Percentiles rank a stretch among this genome's conserved stretches.
Evolutionary conservation across 2,113 vertebrate genomes (phyloP).

Genomic region (Callospermophilus lateralis): DNA sequence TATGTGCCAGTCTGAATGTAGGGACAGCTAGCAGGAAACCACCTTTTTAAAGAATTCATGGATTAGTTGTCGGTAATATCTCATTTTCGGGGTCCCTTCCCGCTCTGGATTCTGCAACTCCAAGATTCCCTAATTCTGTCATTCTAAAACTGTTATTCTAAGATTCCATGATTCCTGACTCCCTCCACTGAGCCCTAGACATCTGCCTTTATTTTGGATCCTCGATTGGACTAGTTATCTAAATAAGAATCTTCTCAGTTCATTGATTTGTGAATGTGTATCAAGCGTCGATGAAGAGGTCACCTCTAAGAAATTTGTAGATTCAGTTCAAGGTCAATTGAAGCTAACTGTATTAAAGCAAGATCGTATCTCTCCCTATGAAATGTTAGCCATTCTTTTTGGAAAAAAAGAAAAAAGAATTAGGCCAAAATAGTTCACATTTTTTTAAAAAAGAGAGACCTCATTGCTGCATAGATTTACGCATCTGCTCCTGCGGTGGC

Average conservation of each 20-base stretch:
- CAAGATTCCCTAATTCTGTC: background rate
- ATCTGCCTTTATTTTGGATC: conserved; percentile 82
- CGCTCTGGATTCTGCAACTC: conserved; percentile 18
- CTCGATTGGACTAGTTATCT: conserved; percentile 73
- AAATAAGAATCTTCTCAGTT: conserved; percentile 82
- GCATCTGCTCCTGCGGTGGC: conserved; percentile 50
- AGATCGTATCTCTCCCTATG: conserved; percentile 81
- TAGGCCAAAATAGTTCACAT: conserved; percentile 78
- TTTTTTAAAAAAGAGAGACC: background rate
- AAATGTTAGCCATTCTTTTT: conserved; percentile 79
- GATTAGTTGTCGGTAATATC: background rate
- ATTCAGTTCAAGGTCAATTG: conserved; percentile 84
- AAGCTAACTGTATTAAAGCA: conserved; percentile 83
- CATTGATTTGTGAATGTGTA: conserved; percentile 77
- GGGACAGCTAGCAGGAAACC: accelerated
- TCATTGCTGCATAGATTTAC: background rate
- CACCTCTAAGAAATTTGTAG: conserved; percentile 84
- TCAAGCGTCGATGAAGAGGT: conserved; percentile 78
- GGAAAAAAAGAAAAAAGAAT: conserved; percentile 67
- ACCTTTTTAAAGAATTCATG: background rate
- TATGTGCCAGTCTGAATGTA: background rate
- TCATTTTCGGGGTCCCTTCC: background rate
- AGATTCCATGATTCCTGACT: conserved; percentile 13
- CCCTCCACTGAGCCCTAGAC: conserved; percentile 40
- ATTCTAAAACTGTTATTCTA: conserved; percentile 60